phyloP scores from a whole-genome alignment of 1,140 invertebrate species.

The Cydia pomonella region DNA sequence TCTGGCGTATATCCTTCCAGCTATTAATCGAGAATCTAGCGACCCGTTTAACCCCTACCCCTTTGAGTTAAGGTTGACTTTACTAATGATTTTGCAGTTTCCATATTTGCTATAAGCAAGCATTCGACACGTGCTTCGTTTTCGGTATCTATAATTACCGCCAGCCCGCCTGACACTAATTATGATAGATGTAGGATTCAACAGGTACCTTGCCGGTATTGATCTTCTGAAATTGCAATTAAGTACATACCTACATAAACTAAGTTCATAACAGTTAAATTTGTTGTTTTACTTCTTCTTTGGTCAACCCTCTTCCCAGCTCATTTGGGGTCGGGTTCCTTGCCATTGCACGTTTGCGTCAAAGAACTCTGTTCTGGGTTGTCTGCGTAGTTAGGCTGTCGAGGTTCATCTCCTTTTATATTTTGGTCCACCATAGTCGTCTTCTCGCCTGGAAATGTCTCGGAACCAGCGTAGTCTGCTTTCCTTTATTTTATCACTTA shows the following conservation, averaged over 20 bases:
- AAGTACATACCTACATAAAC: not conserved
- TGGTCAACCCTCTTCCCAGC: too few relatives aligned
- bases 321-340: too few relatives aligned
- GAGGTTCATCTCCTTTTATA: too few relatives aligned
- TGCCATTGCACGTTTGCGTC: too few relatives aligned
- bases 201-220: conserved; percentile 16
- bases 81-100: not conserved
- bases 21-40: conserved; percentile 20
- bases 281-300: too few relatives aligned
- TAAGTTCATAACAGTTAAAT: too few relatives aligned
- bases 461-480: too few relatives aligned
- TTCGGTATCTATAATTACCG: conserved; percentile 27
- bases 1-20: conserved; percentile 25
- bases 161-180: conserved; percentile 25
- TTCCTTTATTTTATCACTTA: too few relatives aligned
- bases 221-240: conserved; percentile 19
- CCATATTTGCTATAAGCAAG: not conserved
- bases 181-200: conserved; percentile 29
- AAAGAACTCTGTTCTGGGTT: too few relatives aligned
- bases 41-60: not conserved
- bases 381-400: too few relatives aligned
- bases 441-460: too few relatives aligned
- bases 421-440: too few relatives aligned
- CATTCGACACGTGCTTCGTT: conserved; percentile 27
- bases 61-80: conserved; percentile 12